Evolutionary conservation across 2,113 vertebrate species (phyloP).

Genomic region (Plectropomus leopardus): DNA sequence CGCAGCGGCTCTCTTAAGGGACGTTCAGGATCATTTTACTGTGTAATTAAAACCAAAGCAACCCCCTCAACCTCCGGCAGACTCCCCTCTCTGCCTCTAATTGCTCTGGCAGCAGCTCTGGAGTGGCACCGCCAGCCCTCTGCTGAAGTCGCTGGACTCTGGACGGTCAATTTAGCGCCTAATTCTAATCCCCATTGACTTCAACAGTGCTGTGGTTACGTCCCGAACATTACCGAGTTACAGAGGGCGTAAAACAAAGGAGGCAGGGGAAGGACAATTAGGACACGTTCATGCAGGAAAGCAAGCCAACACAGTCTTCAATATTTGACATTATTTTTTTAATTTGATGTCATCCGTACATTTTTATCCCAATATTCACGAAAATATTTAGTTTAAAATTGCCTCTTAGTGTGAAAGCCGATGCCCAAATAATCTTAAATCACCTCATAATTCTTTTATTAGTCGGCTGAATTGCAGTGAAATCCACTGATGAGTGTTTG

Average conservation of each 20-base stretch:
- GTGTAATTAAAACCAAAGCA: constrained; percentile 60
- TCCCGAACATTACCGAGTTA: not conserved
- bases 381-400: not conserved
- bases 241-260: not conserved
- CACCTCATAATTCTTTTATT: not conserved
- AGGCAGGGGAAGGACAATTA: not conserved
- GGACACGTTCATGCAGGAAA: not conserved
- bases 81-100: constrained; percentile 34
- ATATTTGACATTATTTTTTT: not conserved
- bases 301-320: too few species aligned
- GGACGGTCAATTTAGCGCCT: constrained; percentile 46
- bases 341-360: not conserved
- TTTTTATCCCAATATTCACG: not conserved
- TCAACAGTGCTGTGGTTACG: not conserved
- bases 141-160: constrained; percentile 24
- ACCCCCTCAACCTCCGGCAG: not conserved
- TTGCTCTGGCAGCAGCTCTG: constrained; percentile 38
- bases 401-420: not conserved
- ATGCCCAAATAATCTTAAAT: not conserved
- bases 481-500: not conserved
- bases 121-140: constrained; percentile 12
- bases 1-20: constrained; percentile 32
- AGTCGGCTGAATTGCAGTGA: not conserved
- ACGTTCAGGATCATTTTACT: constrained; percentile 62
- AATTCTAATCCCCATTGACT: constrained; percentile 38